phyloP scores from a whole-genome alignment of 2,797 vertebrate genomes.

The Schizopygopsis pylzovi region DNA sequence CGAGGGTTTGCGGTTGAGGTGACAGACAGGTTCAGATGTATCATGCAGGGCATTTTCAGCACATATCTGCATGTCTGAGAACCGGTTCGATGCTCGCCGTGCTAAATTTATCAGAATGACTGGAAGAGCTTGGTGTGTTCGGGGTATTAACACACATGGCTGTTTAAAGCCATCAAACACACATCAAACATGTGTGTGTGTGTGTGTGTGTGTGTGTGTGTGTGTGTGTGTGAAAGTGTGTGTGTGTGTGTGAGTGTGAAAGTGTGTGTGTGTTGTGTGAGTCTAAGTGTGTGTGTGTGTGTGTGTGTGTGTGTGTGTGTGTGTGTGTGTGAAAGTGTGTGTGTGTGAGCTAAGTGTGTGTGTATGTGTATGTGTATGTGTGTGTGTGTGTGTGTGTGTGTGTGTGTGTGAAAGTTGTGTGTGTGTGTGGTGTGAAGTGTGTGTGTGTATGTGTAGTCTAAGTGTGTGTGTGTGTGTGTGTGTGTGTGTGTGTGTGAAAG shows the following conservation, averaged over 20 bases:
- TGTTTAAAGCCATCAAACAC: constrained; percentile 1
- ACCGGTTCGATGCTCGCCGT: background rate
- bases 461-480: background rate
- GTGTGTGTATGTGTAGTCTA: no score
- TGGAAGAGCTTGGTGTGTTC: constrained; percentile 1
- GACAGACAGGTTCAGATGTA: constrained; percentile 67
- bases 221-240: no score
- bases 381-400: background rate
- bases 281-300: no score
- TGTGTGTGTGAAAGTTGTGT: background rate
- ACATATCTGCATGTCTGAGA: constrained; percentile 50
- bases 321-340: no score
- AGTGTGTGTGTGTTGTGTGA: no score
- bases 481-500: background rate
- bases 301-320: no score
- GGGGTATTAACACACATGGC: background rate
- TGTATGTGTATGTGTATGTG: no score
- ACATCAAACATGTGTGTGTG: background rate
- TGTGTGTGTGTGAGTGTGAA: no score
- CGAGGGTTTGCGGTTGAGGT: constrained; percentile 74
- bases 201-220: background rate
- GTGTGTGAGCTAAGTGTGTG: no score
- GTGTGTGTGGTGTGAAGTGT: no score
- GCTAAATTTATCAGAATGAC: constrained; percentile 51
- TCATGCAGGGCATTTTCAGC: constrained; percentile 54